Evolutionary conservation across 2,888 invertebrate species (phyloP).

Genomic region (Trissolcus japonicus): DNA sequence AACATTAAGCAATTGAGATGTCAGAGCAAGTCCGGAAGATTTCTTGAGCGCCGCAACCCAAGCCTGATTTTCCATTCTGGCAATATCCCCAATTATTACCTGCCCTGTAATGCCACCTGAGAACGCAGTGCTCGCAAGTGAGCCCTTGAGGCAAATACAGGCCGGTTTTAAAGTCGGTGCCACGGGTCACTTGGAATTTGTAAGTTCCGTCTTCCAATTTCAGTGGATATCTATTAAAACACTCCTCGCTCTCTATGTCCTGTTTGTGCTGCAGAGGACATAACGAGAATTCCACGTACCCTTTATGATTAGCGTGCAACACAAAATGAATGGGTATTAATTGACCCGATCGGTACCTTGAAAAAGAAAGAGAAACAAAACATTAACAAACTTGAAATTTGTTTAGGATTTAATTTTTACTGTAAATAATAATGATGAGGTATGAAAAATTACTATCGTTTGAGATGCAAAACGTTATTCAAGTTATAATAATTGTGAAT

Average conservation of each 20-base stretch:
- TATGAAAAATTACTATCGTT: too few species aligned
- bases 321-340: slow-evolving; percentile 3
- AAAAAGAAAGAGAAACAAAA: too few species aligned
- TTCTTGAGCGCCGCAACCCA: slow-evolving; percentile 78
- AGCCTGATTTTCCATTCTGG: slow-evolving; percentile 46
- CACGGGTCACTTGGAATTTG: slow-evolving; percentile 6
- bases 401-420: too few species aligned
- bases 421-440: too few species aligned
- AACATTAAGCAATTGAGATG: slow-evolving; percentile 49
- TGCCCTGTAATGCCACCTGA: slow-evolving; percentile 78
- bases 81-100: slow-evolving; percentile 78
- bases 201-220: slow-evolving; percentile 11
- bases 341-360: slow-evolving; percentile 31
- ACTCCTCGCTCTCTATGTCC: slow-evolving; percentile 38
- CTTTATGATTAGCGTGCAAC: slow-evolving; percentile 31
- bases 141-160: slow-evolving; percentile 74
- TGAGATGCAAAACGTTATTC: too few species aligned
- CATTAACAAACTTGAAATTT: too few species aligned
- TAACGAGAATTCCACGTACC: slow-evolving; percentile 15
- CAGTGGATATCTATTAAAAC: slow-evolving; percentile 31
- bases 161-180: slow-evolving; percentile 5
- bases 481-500: too few species aligned
- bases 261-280: slow-evolving; percentile 20
- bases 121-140: slow-evolving; percentile 78
- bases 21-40: slow-evolving; percentile 78